These are phyloP conservation scores for Heliothis subflexa DNA, from an alignment of 1,140 invertebrate genomes.

Conservation along the genomic window DNA sequence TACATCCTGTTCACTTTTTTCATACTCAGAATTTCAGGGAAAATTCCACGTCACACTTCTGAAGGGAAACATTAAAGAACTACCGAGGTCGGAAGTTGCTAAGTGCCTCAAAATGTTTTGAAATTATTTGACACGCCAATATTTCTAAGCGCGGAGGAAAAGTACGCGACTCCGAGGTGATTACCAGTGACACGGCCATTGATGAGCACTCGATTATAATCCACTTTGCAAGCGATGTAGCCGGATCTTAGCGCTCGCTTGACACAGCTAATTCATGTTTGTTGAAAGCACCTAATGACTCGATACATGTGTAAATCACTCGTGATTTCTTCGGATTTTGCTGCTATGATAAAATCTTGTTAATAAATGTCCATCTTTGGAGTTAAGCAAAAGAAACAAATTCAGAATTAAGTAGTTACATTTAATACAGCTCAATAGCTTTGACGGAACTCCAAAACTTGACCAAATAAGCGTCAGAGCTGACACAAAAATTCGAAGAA, in stretches of 20 bases:
- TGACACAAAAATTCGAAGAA: conserved; percentile 38
- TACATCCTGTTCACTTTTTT: conserved; percentile 35
- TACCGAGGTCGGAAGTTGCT: not conserved
- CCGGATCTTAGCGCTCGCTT: conserved; percentile 28
- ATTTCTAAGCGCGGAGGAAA: conserved; percentile 61
- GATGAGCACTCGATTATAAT: conserved; percentile 46
- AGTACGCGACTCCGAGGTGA: conserved; percentile 58
- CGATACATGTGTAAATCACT: conserved; percentile 16
- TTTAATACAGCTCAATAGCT: not conserved
- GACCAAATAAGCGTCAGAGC: conserved; percentile 18
- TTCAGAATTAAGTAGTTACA: no score
- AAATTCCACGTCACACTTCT: conserved; percentile 10
- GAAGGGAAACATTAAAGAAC: conserved; percentile 37
- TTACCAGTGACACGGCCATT: conserved; percentile 52
- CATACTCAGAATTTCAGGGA: conserved; percentile 6
- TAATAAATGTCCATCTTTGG: no score
- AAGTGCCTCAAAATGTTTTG: not conserved
- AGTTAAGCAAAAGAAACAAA: no score
- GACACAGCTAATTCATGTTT: conserved; percentile 12
- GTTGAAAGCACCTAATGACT: not conserved
- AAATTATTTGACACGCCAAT: conserved; percentile 49
- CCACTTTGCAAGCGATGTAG: conserved; percentile 46
- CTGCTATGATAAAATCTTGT: no score
- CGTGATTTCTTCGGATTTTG: not conserved
- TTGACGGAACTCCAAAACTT: conserved; percentile 35